Evolutionary conservation across 2,888 invertebrate genomes (phyloP), one percentile per base, ranked within the genome.

Genomic region (Epistrophella euchroma): DNA sequence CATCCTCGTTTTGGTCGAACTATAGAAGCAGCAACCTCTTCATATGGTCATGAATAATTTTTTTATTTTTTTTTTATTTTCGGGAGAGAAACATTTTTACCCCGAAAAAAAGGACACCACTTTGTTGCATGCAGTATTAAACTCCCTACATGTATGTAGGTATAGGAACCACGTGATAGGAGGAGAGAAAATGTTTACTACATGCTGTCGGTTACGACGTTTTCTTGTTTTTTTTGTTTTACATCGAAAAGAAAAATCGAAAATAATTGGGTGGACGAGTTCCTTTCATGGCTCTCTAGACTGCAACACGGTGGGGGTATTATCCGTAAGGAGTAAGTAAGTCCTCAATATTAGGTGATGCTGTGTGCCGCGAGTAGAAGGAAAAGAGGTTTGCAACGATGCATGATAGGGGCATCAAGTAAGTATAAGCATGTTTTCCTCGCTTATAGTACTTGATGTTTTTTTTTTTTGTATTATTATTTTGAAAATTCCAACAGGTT

Each of bases 221-320:
- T 84, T 80, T 32, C 52, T 80, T 70, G 62, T 55, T 52, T 66
- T 77, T 73, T 76, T 68, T 72, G 22, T 43, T 52, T 56, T 73
- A 86, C 77, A 64, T 66, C 60, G 86, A 47, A 66, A 82, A 83
- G 83, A 83, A 87, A 87, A 87, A 87, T 87, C 87, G 83, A 87
- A 87, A 87, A 87, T 87, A 87, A 87, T 87, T 87, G 87, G 87
- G 87, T 83, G 87, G 87, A 87, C 87, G 82, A 86, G 86, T 75
- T 86, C 32, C 73, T 68, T 77, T 55, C 28, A 55, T 28, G 37
- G 28, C 13, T 13, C 35, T 28, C 47, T 71, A 19, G 45, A 73
- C 43, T 74, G n/a, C 19, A 50, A 76, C 68, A 62, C 62, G 25
- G 68, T 81, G 72, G 58, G 75, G 81, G 72, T 73, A 68, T 52